Evolutionary conservation across 2,113 vertebrate species (phyloP).

Genomic region (Oxyruncus cristatus): DNA sequence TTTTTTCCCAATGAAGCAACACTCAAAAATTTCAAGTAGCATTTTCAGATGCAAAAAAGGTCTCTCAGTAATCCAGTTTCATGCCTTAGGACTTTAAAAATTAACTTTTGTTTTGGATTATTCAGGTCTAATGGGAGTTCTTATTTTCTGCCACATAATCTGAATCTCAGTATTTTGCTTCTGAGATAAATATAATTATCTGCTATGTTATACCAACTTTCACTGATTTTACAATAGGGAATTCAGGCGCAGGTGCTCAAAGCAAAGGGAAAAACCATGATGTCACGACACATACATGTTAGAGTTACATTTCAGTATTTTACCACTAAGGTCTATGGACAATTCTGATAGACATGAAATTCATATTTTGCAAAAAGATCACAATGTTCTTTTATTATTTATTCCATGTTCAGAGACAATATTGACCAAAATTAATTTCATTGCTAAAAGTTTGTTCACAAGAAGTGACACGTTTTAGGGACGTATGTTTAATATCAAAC

Average conservation of each 20-base stretch:
- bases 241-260: background rate
- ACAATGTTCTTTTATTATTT: background rate
- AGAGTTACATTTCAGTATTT: background rate
- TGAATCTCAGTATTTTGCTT: background rate
- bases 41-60: background rate
- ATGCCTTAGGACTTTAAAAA: background rate
- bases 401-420: background rate
- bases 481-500: background rate
- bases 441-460: background rate
- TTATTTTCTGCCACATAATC: background rate
- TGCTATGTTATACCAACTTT: background rate
- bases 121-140: background rate
- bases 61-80: background rate
- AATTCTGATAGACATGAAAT: background rate
- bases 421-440: background rate
- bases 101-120: background rate
- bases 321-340: background rate
- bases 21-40: background rate
- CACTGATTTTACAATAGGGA: background rate
- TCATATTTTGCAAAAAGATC: background rate
- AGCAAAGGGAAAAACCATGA: background rate
- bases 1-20: background rate
- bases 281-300: background rate
- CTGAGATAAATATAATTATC: background rate
- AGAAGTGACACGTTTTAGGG: background rate